Base-by-base conservation (phyloP, 2,888 invertebrate species). In the Caenorhabditis japonica region DNA sequence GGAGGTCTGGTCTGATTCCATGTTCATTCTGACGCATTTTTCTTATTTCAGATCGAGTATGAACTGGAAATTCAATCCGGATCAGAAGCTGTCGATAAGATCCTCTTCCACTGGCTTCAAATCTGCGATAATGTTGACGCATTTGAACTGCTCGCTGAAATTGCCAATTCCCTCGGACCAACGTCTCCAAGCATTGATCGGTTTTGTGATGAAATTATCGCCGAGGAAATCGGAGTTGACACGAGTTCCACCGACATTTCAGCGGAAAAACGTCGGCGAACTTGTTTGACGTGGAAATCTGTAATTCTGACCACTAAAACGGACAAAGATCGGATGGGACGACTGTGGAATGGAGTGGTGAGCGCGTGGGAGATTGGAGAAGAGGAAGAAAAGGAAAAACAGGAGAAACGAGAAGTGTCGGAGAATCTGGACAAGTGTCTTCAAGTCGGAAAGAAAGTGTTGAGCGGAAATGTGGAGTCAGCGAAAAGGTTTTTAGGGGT, bases 171-270 rank as follows among this genome's bases (percentile, higher is more conserved):
- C n/a, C 30, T 30, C n/a, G 52, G 23, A 19, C 13, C 5, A 0
- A 21, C n/a, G 0, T 23, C 36, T 13, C 3, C 41, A 8, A 25
- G 39, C n/a, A 52, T 64, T 12, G 64, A 66, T 7, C 21, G 43
- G 7, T 66, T 66, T 49, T 73, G 73, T 38, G 56, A 73, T 39
- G 73, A 73, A 21, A 61, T 61, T 19, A 56, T 73, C 25, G 27
- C 47, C 1, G 30, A 53, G n/a, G 38, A 66, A 15, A 72, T 72
- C 17, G 44, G n/a, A n/a, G 15, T 60, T 3, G 64, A 64, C n/a
- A 4, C 27, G 3, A 4, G 15, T 12, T 44, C 46, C 1, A 38
- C 49, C n/a, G 30, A 59, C 19, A 38, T 64, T 36, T 56, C 55
- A 3, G 8, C 1, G 7, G 72, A 64, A 41, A 49, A 25, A 7